These are phyloP conservation scores for Barbus barbus DNA, from an alignment of 2,113 vertebrate genomes.

Conservation along the genomic window DNA sequence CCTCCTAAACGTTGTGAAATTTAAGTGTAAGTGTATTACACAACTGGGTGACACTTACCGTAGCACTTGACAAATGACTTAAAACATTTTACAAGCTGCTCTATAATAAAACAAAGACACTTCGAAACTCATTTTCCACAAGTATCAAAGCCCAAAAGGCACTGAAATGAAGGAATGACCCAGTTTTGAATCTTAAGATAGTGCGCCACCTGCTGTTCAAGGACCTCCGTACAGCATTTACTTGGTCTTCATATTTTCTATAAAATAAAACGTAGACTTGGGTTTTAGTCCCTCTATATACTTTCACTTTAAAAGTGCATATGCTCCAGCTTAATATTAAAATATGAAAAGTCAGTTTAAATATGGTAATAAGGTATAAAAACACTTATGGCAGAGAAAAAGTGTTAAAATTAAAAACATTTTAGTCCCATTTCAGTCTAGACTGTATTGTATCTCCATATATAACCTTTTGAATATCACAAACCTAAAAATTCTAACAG, in stretches of 20 bases:
- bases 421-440: background rate
- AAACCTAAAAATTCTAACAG: background rate
- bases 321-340: background rate
- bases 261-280: background rate
- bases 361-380: background rate
- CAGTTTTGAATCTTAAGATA: background rate
- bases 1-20: background rate
- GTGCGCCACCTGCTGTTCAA: conserved; percentile 29
- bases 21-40: background rate
- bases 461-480: background rate
- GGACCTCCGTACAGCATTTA: background rate
- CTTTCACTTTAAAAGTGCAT: background rate
- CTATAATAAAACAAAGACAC: background rate
- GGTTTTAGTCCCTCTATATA: too few species aligned
- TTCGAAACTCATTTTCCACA: background rate
- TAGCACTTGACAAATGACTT: background rate
- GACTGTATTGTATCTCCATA: background rate
- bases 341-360: background rate
- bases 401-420: background rate
- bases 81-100: background rate
- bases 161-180: background rate
- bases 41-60: background rate
- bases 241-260: too few species aligned
- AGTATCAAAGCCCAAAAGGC: too few species aligned
- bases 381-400: background rate